A percentile compares a stretch with the other conserved stretches of the same genome.
Evolutionary conservation across 2,888 invertebrate species (phyloP).

Genomic region (Cataglyphis albicans): DNA sequence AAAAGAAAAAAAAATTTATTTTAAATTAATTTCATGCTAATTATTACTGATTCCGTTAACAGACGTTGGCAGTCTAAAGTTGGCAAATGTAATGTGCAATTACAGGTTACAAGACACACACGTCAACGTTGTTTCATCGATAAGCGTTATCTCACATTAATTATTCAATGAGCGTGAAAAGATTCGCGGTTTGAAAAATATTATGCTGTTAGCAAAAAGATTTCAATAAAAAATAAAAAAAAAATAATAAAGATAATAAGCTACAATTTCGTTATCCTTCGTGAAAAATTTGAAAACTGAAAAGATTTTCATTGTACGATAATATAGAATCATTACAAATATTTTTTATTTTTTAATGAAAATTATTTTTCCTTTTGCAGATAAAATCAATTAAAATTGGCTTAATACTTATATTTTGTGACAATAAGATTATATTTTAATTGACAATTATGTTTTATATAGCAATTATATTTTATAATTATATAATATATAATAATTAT

Average conservation of each 20-base stretch:
- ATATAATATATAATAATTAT: background rate
- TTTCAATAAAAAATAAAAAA: background rate
- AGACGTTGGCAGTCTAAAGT: slow-evolving; percentile 33
- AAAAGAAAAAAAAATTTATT: background rate
- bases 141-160: slow-evolving; percentile 61
- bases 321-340: background rate
- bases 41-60: slow-evolving; percentile 25
- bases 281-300: background rate
- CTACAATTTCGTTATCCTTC: background rate
- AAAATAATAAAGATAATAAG: background rate
- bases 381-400: background rate
- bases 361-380: background rate
- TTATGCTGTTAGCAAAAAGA: background rate
- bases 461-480: too few relatives aligned
- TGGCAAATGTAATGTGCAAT: background rate
- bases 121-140: slow-evolving; percentile 20
- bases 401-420: background rate
- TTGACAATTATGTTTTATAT: background rate
- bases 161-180: slow-evolving; percentile 49
- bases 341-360: background rate
- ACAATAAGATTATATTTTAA: background rate
- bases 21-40: slow-evolving; percentile 9
- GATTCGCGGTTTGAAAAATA: background rate
- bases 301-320: background rate
- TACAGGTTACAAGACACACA: background rate